Conservation (phyloP, 2,113 vertebrate species). For the Protomyctophum bolini region DNA sequence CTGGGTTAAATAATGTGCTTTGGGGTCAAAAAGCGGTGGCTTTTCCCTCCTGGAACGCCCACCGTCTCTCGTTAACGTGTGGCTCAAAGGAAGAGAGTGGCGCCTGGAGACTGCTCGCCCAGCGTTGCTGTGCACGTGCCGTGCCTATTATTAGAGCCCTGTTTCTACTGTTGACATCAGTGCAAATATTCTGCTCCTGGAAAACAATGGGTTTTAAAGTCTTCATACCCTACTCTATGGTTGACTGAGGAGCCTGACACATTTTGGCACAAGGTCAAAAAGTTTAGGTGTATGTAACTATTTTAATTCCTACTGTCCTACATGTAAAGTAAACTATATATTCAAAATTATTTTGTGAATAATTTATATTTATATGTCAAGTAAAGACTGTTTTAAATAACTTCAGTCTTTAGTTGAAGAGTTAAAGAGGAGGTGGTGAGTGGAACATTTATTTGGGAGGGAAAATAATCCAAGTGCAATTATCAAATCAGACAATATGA, state of each 20-base stretch:
- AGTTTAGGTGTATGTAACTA: no score
- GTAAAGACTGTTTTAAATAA: no score
- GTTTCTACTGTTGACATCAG: not conserved
- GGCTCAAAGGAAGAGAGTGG: constrained; percentile 43
- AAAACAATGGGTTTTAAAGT: not conserved
- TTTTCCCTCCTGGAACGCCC: constrained; percentile 27
- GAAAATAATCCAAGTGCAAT: constrained; percentile 4
- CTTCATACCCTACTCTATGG: not conserved
- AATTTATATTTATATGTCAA: no score
- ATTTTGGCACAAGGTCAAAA: no score
- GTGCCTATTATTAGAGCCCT: constrained; percentile 32
- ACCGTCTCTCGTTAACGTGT: constrained; percentile 16
- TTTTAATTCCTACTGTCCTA: no score
- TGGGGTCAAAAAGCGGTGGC: constrained; percentile 46
- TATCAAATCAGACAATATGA: constrained; percentile 6
- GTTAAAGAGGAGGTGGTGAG: not conserved
- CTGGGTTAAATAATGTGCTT: constrained; percentile 46
- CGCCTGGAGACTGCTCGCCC: constrained; percentile 22
- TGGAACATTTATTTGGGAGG: constrained; percentile 4
- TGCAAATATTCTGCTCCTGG: not conserved
- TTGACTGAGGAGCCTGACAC: no score
- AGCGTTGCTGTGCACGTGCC: not conserved
- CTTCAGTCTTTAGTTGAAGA: not conserved
- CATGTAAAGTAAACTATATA: no score
- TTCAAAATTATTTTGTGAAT: no score